Conservation (phyloP, 2,888 invertebrate species). For the Platynereis dumerilii region DNA sequence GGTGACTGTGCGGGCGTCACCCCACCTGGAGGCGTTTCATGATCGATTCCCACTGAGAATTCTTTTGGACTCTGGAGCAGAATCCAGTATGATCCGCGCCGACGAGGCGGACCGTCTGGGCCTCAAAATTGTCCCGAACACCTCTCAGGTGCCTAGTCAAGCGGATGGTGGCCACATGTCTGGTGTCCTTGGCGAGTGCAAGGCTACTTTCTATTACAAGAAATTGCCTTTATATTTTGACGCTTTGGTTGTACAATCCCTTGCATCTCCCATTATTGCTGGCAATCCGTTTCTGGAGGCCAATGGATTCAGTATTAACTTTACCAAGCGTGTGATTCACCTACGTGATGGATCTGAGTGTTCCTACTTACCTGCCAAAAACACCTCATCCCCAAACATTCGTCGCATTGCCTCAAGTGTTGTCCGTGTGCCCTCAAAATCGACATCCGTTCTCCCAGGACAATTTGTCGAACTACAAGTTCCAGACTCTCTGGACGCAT, state of each 20-base stretch:
- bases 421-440: not conserved
- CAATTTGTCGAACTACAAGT: not conserved
- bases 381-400: not conserved
- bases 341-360: constrained; percentile 2
- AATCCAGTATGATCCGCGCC: constrained; percentile 6
- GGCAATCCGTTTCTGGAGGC: constrained; percentile 39
- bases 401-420: not conserved
- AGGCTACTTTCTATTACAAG: not conserved
- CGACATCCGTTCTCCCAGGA: not conserved
- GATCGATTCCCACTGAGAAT: not conserved
- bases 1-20: not conserved
- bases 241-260: constrained; percentile 32
- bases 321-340: constrained; percentile 31
- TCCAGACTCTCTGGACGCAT: not conserved
- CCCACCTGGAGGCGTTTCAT: not conserved
- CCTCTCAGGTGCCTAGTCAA: constrained; percentile 11
- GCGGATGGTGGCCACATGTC: constrained; percentile 28
- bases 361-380: not conserved
- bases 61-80: constrained; percentile 10
- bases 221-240: constrained; percentile 13
- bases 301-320: constrained; percentile 39
- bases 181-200: constrained; percentile 31
- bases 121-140: not conserved
- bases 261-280: constrained; percentile 36
- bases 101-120: not conserved